Percentiles rank a stretch among this genome's conserved stretches.
These are phyloP conservation scores for Dicaeum eximium DNA, from an alignment of 2,113 vertebrate species.

Conservation along the genomic window DNA sequence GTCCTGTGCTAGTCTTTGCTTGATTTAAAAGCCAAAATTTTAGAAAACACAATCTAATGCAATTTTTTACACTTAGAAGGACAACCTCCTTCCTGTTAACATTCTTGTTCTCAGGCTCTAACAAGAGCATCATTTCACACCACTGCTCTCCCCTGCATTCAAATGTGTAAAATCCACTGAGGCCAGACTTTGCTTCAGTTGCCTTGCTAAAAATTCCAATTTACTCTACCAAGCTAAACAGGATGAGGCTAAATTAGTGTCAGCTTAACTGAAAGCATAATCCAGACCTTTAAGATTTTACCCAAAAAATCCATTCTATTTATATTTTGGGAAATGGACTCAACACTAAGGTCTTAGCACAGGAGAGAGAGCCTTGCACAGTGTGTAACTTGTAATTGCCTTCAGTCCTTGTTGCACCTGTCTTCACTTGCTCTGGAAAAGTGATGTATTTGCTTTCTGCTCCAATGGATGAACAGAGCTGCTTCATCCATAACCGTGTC, in stretches of 20 bases:
- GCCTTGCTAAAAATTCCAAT: not conserved
- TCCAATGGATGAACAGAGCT: not conserved
- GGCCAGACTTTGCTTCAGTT: not conserved
- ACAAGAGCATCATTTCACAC: not conserved
- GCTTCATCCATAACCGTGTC: not conserved
- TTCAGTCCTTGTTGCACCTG: not conserved
- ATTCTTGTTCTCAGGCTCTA: not conserved
- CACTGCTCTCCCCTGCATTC: not conserved
- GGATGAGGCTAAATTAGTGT: not conserved
- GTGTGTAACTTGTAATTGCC: not conserved
- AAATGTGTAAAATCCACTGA: not conserved
- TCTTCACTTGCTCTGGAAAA: not conserved
- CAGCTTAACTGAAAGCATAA: not conserved
- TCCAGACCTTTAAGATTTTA: not conserved
- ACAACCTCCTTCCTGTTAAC: not conserved
- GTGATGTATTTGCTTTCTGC: slow-evolving; percentile 5
- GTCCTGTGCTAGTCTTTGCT: not conserved
- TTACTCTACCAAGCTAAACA: not conserved
- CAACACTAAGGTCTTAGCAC: not conserved
- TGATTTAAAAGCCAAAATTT: not conserved
- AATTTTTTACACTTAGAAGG: not conserved
- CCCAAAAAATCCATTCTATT: not conserved
- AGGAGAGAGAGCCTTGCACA: not conserved
- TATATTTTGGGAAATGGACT: not conserved
- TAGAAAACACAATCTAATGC: not conserved